Percentiles rank a stretch among this genome's conserved stretches.
phyloP scores from a whole-genome alignment of 35 echinoderm and acorn worm genomes.

The Strongylocentrotus purpuratus region DNA sequence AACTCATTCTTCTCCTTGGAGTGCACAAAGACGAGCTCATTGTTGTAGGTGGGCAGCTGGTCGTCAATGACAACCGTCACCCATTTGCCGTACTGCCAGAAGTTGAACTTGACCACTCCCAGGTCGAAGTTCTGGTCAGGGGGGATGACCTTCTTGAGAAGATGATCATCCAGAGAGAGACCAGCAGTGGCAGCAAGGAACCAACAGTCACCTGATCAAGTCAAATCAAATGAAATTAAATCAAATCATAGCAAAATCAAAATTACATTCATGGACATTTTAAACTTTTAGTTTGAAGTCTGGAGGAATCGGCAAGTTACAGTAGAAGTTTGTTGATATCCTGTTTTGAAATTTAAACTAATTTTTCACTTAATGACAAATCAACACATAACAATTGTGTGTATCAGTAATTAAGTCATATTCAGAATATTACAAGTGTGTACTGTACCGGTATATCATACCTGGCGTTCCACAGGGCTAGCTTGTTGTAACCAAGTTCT shows the following conservation, averaged over 20 bases:
- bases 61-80: conserved; percentile 74
- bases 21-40: conserved; percentile 89
- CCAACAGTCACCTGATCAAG: conserved; percentile 93
- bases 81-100: conserved; percentile 98
- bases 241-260: neutral
- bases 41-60: conserved; percentile 89
- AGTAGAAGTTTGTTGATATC: too few species aligned
- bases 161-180: conserved; percentile 88
- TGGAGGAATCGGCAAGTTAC: too few species aligned
- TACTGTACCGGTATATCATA: too few species aligned
- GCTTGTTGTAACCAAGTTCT: too few species aligned
- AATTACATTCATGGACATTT: too few species aligned
- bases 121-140: conserved; percentile 68
- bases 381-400: too few species aligned
- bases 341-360: too few species aligned
- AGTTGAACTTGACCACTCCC: conserved; percentile 84
- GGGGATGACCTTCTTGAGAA: conserved; percentile 79
- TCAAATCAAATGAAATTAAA: neutral
- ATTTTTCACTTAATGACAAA: too few species aligned
- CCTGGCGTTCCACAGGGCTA: too few species aligned
- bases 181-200: conserved; percentile 89
- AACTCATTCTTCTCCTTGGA: conserved; percentile 93
- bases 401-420: too few species aligned
- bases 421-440: too few species aligned
- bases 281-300: too few species aligned